Base-by-base conservation (phyloP, 2,797 vertebrate species). In the Bradypus variegatus region DNA sequence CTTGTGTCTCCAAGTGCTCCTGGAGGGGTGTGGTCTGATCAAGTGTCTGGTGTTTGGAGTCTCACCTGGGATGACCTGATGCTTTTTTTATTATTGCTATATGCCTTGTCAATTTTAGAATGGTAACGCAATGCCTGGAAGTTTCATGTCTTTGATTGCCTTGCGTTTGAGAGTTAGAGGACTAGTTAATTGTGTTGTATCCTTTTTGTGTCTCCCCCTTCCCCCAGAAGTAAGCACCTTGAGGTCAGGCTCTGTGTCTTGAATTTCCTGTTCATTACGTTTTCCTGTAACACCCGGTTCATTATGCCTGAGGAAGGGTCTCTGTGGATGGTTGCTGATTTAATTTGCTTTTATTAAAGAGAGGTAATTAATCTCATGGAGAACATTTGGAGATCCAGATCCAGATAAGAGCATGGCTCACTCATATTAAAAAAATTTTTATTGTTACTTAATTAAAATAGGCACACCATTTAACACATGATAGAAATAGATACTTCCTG, bases 121-220 rank as follows among this genome's bases (percentile, higher is more conserved):
- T 48, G 14, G 31, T 69, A 41, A 13, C 16, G 6, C 33, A 10
- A 18, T 41, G n/a, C 53, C 9, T 85, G 53, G 6, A 83, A 31
- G 48, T 38, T 69, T 31, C 36, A 15, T 73, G 86, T 88, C 55
- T 77, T 0, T 75, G 55, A 58, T 15, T 48, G 31, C 90, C 60
- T 91, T 69, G 62, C 69, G 62, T 93, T n/a, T 93, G 79, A 88
- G 55, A 87, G 48, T 75, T 92, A 65, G 38, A 81, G 62, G 16
- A 79, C 5, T 53, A 31, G 58, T n/a, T 16, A n/a, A 75, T 23
- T 62, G 89, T 18, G 2, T 12, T 31, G 38, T 58, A 29, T 33
- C 19, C 13, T 25, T 29, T 81, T 31, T 7, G 5, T 75, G 53
- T 69, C 31, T 86, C 5, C 27, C 12, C 12, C 6, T 38, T 12